phyloP scores from a whole-genome alignment of 2,888 invertebrate genomes.

The Apodemia mormo region DNA sequence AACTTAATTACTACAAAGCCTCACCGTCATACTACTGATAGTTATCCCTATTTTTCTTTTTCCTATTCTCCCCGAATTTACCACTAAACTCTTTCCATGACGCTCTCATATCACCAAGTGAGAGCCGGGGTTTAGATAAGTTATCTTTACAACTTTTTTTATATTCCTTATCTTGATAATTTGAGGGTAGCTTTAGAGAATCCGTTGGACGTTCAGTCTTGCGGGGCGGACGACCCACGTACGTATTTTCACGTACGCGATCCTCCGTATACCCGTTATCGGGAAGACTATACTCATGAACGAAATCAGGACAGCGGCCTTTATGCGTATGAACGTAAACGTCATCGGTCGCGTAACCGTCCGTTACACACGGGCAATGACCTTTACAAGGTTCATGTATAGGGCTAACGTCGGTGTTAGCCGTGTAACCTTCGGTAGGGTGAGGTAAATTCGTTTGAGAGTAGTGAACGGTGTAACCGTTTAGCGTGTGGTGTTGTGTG shows the following conservation, averaged over 20 bases:
- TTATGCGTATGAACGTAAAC: neutral
- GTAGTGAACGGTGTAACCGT: neutral
- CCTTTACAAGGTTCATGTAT: neutral
- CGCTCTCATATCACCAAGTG: conserved; percentile 54
- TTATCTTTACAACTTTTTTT: conserved; percentile 30
- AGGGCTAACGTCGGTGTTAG: neutral
- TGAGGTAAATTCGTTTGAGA: neutral
- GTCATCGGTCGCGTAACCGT: neutral
- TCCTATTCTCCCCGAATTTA: conserved; percentile 50
- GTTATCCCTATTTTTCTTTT: conserved; percentile 49
- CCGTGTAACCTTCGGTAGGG: neutral
- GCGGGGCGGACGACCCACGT: neutral
- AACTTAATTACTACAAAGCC: neutral
- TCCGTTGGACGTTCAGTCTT: neutral
- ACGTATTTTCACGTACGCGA: neutral
- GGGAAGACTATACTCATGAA: neutral
- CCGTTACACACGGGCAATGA: neutral
- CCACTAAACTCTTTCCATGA: conserved; percentile 59
- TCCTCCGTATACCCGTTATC: neutral
- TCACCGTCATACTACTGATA: conserved; percentile 30
- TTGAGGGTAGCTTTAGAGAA: neutral
- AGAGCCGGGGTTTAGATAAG: conserved; percentile 40
- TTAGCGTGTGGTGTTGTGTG: neutral
- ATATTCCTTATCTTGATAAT: conserved; percentile 23
- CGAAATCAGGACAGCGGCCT: neutral